phyloP scores from a whole-genome alignment of 1,140 invertebrate species.

The Nebria ingens region DNA sequence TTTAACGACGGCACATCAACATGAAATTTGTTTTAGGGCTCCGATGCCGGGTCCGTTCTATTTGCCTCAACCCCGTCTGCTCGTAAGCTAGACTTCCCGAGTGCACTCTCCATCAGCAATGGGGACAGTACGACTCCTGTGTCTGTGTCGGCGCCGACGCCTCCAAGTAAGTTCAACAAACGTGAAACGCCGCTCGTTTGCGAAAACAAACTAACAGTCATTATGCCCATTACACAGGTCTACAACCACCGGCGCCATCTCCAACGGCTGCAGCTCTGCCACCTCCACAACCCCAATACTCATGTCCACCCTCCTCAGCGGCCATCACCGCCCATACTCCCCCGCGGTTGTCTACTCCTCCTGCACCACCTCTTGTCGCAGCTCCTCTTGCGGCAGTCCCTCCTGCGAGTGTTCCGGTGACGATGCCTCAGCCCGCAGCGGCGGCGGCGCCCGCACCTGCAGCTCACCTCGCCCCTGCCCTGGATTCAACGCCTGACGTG shows the following conservation, averaged over 20 bases:
- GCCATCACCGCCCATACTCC: constrained; percentile 14
- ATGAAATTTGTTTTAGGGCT: constrained; percentile 42
- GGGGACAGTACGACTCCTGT: constrained; percentile 29
- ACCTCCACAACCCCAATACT: constrained; percentile 38
- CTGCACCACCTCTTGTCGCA: background rate
- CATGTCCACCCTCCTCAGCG: constrained; percentile 32
- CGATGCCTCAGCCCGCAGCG: constrained; percentile 29
- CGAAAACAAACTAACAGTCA: constrained; percentile 29
- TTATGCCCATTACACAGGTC: constrained; percentile 35
- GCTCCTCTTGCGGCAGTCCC: constrained; percentile 11
- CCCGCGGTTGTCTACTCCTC: background rate
- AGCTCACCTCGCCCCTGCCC: constrained; percentile 26
- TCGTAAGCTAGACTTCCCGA: constrained; percentile 43
- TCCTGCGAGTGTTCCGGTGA: constrained; percentile 21
- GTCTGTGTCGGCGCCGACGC: constrained; percentile 32
- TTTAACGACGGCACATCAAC: too few species aligned
- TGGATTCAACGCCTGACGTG: constrained; percentile 23
- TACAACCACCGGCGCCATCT: constrained; percentile 35
- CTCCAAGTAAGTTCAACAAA: constrained; percentile 42
- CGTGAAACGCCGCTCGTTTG: constrained; percentile 29
- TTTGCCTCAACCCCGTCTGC: constrained; percentile 54
- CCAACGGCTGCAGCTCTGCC: constrained; percentile 37
- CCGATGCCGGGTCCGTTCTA: constrained; percentile 64
- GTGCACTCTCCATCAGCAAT: constrained; percentile 33
- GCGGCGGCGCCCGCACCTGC: constrained; percentile 27